Evolutionary conservation across 2,888 invertebrate species (phyloP).

Genomic region (Drosophila mulleri): DNA sequence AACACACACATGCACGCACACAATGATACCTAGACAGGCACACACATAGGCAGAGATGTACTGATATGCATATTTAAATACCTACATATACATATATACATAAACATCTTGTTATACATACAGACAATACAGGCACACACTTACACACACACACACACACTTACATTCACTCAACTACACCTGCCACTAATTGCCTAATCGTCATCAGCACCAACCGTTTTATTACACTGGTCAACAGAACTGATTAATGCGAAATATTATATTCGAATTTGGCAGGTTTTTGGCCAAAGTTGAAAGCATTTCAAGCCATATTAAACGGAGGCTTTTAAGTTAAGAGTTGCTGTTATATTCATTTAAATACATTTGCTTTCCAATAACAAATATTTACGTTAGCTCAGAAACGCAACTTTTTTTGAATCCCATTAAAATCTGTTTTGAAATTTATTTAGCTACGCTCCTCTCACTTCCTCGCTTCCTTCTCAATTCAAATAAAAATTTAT

Average conservation of each 20-base stretch:
- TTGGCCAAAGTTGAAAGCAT: too few relatives aligned
- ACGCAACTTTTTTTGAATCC: too few relatives aligned
- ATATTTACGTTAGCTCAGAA: too few relatives aligned
- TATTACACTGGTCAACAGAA: not conserved
- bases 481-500: too few relatives aligned
- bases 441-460: too few relatives aligned
- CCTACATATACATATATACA: too few relatives aligned
- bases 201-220: slow-evolving; percentile 11
- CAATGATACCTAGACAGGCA: not conserved
- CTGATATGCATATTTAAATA: not conserved
- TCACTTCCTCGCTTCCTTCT: too few relatives aligned
- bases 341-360: not conserved
- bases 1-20: not conserved
- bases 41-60: not conserved
- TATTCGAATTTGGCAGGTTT: too few relatives aligned
- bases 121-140: not conserved
- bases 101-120: not conserved
- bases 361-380: not conserved
- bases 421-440: too few relatives aligned
- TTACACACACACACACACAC: not conserved
- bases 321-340: not conserved
- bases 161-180: not conserved
- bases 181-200: slow-evolving; percentile 5
- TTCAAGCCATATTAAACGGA: too few relatives aligned
- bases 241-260: not conserved